A percentile compares a stretch with the other conserved stretches of the same genome.
These are phyloP conservation scores for Yponomeuta malinellus DNA, from an alignment of 2,888 invertebrate genomes.

Conservation along the genomic window DNA sequence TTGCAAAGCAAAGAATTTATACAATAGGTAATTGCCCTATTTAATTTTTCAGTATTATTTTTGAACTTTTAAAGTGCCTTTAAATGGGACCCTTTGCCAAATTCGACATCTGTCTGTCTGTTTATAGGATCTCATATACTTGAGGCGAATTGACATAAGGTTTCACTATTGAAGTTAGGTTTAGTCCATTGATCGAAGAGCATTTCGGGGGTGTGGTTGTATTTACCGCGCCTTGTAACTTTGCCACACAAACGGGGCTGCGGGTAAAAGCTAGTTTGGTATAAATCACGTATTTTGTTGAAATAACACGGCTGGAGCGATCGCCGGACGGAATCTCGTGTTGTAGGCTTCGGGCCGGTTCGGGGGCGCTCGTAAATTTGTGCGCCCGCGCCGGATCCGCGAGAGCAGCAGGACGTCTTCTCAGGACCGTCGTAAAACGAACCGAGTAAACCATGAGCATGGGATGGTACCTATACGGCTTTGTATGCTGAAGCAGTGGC, in stretches of 20 bases:
- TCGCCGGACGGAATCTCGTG: slow-evolving; percentile 50
- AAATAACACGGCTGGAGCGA: slow-evolving; percentile 65
- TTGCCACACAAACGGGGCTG: neutral
- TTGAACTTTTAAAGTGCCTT: no score
- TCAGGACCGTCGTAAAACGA: neutral
- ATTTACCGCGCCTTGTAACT: neutral
- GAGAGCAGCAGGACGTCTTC: slow-evolving; percentile 1
- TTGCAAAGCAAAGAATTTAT: no score
- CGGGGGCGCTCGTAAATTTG: slow-evolving; percentile 71
- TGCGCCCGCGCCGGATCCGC: slow-evolving; percentile 32
- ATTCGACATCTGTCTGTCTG: no score
- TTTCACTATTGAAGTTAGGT: no score
- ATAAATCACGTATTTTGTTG: slow-evolving; percentile 73
- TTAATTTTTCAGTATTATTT: no score
- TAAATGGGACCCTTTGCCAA: no score
- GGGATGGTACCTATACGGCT: neutral
- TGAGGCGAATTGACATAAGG: no score
- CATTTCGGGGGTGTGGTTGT: neutral
- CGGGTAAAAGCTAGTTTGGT: slow-evolving; percentile 33
- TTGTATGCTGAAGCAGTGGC: no score
- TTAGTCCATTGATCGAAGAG: no score
- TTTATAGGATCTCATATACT: no score
- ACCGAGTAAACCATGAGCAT: neutral
- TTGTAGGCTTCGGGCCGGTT: slow-evolving; percentile 42
- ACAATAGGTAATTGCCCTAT: no score